A percentile compares a stretch with the other conserved stretches of the same genome.
phyloP scores from a whole-genome alignment of 1,140 invertebrate species.

The Bombus consobrinus region DNA sequence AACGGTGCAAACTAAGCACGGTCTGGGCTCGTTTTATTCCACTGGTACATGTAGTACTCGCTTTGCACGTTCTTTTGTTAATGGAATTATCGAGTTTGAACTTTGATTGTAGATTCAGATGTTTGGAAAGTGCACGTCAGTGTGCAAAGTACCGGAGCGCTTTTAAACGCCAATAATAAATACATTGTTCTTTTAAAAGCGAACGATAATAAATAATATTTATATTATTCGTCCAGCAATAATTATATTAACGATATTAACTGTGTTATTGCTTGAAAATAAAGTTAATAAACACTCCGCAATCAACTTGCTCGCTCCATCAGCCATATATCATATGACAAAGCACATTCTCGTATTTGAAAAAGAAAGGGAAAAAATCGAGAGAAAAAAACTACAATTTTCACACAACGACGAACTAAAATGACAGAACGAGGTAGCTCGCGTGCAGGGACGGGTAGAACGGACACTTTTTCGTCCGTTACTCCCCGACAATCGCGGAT shows the following conservation, averaged over 20 bases:
- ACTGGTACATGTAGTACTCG: too few relatives aligned
- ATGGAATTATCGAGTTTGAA: not conserved
- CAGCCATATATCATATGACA: not conserved
- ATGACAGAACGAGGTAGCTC: not conserved
- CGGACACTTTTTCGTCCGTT: not conserved
- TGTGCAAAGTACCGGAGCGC: not conserved
- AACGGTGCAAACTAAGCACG: not conserved
- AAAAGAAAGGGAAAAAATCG: not conserved
- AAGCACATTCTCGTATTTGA: not conserved
- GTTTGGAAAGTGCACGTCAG: not conserved
- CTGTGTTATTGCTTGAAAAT: not conserved
- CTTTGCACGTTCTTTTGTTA: not conserved
- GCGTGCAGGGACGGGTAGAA: too few relatives aligned
- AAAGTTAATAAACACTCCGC: not conserved
- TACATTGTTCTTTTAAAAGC: not conserved
- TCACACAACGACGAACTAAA: not conserved
- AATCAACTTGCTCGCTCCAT: not conserved
- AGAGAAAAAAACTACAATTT: not conserved
- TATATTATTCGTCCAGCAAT: not conserved
- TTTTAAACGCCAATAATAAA: too few relatives aligned
- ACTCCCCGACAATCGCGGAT: not conserved
- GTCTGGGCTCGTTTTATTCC: not conserved
- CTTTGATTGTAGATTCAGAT: not conserved
- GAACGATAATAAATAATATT: not conserved
- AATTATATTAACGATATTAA: not conserved